A percentile compares a stretch with the other conserved stretches of the same genome.
These are phyloP conservation scores for Orchesella cincta DNA, from an alignment of 1,140 invertebrate species.

Conservation along the genomic window DNA sequence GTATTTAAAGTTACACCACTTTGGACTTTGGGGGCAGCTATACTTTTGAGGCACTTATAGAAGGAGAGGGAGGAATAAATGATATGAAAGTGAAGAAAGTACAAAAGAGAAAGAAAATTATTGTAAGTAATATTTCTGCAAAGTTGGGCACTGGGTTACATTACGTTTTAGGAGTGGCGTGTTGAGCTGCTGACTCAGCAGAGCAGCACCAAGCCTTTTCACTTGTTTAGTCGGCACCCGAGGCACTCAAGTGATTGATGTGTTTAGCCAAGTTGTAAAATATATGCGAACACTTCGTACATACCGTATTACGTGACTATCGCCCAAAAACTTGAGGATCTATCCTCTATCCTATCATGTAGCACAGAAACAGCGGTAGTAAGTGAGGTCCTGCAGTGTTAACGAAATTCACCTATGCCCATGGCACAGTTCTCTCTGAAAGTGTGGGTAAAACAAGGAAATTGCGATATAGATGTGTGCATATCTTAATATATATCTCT, in stretches of 20 bases:
- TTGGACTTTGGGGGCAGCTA: too few species aligned
- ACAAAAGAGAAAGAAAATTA: background rate
- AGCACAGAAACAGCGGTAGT: too few species aligned
- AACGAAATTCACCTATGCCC: background rate
- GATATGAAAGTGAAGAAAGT: background rate
- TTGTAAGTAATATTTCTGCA: background rate
- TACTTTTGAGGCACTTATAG: too few species aligned
- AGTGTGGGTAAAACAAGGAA: too few species aligned
- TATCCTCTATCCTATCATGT: background rate
- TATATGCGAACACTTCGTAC: background rate
- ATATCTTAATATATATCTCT: too few species aligned
- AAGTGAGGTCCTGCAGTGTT: background rate
- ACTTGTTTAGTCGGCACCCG: background rate
- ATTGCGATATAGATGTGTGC: too few species aligned
- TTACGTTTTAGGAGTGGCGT: background rate
- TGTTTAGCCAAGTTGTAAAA: slow-evolving; percentile 11
- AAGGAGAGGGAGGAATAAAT: background rate
- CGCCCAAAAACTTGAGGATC: background rate
- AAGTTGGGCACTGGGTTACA: slow-evolving; percentile 1
- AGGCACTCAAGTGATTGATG: slow-evolving; percentile 15
- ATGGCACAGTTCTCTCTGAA: background rate
- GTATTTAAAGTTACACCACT: too few species aligned
- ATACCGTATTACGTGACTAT: background rate
- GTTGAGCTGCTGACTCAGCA: background rate
- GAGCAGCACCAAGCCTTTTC: background rate